Evolutionary conservation across 1,140 invertebrate species (phyloP).

Genomic region (Megathymus violae): DNA sequence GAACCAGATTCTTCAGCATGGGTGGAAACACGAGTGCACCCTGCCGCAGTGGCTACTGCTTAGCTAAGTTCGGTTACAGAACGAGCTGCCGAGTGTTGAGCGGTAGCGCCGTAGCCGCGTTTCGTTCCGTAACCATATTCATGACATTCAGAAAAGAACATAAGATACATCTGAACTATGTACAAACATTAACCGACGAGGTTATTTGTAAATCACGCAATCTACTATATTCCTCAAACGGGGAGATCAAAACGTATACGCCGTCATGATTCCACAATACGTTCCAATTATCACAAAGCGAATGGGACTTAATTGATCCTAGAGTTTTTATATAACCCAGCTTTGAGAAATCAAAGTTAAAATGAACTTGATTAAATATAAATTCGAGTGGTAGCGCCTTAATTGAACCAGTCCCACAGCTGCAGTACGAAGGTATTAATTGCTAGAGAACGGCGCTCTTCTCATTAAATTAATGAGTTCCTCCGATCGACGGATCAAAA

Average conservation of each 20-base stretch:
- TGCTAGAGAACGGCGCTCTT: slow-evolving; percentile 16
- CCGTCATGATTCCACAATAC: not conserved
- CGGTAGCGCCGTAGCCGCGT: too few species aligned
- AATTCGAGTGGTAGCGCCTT: slow-evolving; percentile 11
- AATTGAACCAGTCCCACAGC: slow-evolving; percentile 19
- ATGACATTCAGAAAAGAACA: too few species aligned
- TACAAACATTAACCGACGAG: too few species aligned
- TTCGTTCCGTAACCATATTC: too few species aligned
- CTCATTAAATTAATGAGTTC: slow-evolving; percentile 22
- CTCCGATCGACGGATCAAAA: slow-evolving; percentile 7
- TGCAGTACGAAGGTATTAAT: slow-evolving; percentile 29
- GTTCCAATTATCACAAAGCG: slow-evolving; percentile 5
- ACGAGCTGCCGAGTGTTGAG: too few species aligned
- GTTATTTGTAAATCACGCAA: too few species aligned
- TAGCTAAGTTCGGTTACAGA: too few species aligned
- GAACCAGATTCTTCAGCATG: too few species aligned
- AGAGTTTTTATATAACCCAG: not conserved
- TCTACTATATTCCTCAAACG: too few species aligned
- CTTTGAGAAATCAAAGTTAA: slow-evolving; percentile 9
- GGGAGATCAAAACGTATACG: not conserved
- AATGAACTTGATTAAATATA: slow-evolving; percentile 21
- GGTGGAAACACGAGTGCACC: too few species aligned
- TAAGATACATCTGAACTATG: too few species aligned
- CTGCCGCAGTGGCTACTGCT: too few species aligned
- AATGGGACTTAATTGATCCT: not conserved